These are phyloP conservation scores for Scophthalmus maximus DNA, from an alignment of 2,113 vertebrate species.

Conservation along the genomic window DNA sequence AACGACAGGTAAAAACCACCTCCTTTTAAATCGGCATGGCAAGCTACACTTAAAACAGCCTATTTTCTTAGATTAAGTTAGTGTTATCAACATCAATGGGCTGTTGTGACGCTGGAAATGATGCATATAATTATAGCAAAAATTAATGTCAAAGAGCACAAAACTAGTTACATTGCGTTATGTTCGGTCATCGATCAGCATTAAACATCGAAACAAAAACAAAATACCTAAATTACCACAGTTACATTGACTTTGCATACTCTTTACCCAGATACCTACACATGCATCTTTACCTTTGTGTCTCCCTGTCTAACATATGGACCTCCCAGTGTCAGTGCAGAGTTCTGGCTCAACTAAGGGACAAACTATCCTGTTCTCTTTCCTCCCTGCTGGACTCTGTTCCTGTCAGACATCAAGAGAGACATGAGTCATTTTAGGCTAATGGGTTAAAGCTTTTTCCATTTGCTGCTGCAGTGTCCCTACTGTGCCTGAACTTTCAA, in stretches of 20 bases:
- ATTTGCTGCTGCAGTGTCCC: too few relatives aligned
- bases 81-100: too few relatives aligned
- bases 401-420: conserved; percentile 53
- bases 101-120: too few relatives aligned
- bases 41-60: not conserved
- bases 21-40: not conserved
- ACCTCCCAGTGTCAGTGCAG: conserved; percentile 27
- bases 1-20: conserved; percentile 86
- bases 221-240: not conserved
- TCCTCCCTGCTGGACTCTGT: conserved; percentile 55
- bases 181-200: not conserved
- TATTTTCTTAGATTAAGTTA: too few relatives aligned
- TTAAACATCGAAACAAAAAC: not conserved
- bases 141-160: too few relatives aligned
- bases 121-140: too few relatives aligned
- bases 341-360: conserved; percentile 52
- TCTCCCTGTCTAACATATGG: conserved; percentile 55
- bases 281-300: not conserved
- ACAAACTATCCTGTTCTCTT: conserved; percentile 51
- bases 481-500: too few relatives aligned
- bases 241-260: too few relatives aligned
- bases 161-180: too few relatives aligned
- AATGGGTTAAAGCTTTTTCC: not conserved
- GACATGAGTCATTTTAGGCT: conserved; percentile 8
- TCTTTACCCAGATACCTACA: too few relatives aligned